Conservation (phyloP, 92 coral and sea anemone species). For the Siderastrea radians region DNA sequence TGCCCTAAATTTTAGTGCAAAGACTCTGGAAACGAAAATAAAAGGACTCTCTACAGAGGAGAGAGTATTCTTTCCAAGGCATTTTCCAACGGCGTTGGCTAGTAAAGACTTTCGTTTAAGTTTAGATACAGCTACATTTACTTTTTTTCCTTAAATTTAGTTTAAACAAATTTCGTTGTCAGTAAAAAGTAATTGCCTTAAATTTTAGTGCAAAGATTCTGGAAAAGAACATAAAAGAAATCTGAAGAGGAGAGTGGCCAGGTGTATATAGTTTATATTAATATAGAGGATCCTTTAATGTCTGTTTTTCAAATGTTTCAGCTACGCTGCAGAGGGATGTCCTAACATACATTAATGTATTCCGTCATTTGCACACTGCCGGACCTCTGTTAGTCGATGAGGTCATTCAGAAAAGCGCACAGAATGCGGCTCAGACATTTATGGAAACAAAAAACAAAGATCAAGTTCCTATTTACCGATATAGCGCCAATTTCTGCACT, state of each 20-base stretch:
- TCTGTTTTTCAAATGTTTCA: not conserved
- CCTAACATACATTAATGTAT: slow-evolving; percentile 78
- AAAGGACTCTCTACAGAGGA: not conserved
- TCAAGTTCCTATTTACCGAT: slow-evolving; percentile 52
- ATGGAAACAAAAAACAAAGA: slow-evolving; percentile 56
- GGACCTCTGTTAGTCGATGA: slow-evolving; percentile 83
- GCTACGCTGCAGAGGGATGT: slow-evolving; percentile 74
- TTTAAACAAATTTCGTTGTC: too few species aligned
- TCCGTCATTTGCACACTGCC: slow-evolving; percentile 83
- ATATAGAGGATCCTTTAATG: not conserved
- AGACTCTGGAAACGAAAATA: not conserved
- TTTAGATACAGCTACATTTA: too few species aligned
- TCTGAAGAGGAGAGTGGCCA: too few species aligned
- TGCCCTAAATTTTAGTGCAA: not conserved
- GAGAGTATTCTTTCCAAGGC: too few species aligned
- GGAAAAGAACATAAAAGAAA: too few species aligned
- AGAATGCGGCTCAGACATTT: slow-evolving; percentile 71
- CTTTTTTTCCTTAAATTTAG: too few species aligned
- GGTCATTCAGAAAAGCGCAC: slow-evolving; percentile 67
- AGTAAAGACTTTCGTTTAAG: too few species aligned
- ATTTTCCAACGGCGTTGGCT: too few species aligned
- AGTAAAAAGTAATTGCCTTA: too few species aligned
- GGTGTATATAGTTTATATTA: too few species aligned
- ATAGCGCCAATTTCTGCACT: slow-evolving; percentile 80
- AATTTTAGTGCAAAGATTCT: too few species aligned